Conservation (phyloP, 2,113 vertebrate species). For the Ivindomyrus marchei region DNA sequence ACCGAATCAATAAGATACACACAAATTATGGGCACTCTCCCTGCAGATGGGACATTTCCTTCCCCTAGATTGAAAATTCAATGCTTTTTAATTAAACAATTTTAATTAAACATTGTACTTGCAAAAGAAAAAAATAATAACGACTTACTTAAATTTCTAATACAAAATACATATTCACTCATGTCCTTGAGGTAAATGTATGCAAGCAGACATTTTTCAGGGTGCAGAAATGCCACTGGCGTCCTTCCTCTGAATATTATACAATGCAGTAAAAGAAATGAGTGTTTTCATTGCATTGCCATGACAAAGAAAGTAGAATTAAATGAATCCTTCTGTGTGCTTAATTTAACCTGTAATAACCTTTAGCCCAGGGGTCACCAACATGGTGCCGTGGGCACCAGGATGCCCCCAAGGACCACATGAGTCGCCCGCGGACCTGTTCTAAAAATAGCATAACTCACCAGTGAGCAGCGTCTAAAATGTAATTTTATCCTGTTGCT, state of each 20-base stretch:
- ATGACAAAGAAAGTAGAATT: not conserved
- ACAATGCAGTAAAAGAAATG: not conserved
- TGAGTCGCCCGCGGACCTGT: no score
- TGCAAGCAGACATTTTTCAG: not conserved
- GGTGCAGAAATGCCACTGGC: not conserved
- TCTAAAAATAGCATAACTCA: no score
- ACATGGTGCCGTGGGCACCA: no score
- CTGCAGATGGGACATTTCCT: not conserved
- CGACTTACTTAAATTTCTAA: not conserved
- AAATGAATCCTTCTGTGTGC: constrained; percentile 6
- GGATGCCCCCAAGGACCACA: no score
- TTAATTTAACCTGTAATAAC: constrained; percentile 31
- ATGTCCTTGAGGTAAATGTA: not conserved
- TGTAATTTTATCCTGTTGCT: no score
- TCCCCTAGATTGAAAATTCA: not conserved
- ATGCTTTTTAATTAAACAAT: constrained; percentile 15
- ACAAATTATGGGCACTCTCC: not conserved
- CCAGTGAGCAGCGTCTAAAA: no score
- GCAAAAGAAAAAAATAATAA: not conserved
- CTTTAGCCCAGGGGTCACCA: not conserved
- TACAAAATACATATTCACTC: not conserved
- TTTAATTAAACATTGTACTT: not conserved
- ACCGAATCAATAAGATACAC: not conserved
- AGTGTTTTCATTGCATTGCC: not conserved
- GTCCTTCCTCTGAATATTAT: not conserved